Percentiles rank a stretch among this genome's conserved stretches.
These are phyloP conservation scores for Ciona savignyi DNA, from an alignment of 23 tunicate genomes.

Conservation along the genomic window DNA sequence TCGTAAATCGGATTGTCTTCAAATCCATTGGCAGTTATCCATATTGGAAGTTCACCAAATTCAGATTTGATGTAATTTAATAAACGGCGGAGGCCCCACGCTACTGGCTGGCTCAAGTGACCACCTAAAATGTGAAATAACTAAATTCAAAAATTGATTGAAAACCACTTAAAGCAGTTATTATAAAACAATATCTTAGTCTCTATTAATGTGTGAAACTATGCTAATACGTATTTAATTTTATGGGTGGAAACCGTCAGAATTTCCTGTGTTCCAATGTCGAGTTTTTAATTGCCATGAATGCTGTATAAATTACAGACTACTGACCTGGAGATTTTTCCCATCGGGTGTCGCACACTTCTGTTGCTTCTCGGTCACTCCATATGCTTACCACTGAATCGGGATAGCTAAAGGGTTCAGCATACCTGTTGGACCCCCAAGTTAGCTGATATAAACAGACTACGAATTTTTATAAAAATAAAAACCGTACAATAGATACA, in stretches of 20 bases:
- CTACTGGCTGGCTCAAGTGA: conserved; percentile 42
- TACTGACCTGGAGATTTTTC: conserved; percentile 39
- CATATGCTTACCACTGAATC: conserved; percentile 12
- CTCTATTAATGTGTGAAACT: no score
- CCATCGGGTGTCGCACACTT: conserved; percentile 38
- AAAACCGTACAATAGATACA: no score
- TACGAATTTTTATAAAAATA: no score
- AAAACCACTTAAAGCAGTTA: no score
- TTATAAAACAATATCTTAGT: no score
- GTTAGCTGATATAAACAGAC: not conserved
- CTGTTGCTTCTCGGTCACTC: conserved; percentile 17
- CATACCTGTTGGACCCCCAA: not conserved
- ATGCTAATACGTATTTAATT: no score
- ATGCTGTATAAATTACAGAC: not conserved
- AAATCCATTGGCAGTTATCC: conserved; percentile 68
- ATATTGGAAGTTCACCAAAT: conserved; percentile 24
- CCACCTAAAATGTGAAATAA: conserved; percentile 13
- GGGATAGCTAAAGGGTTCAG: conserved; percentile 2
- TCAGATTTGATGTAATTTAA: conserved; percentile 38
- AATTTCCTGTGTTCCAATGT: not conserved
- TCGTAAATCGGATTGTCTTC: conserved; percentile 34
- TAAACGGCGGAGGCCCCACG: conserved; percentile 67
- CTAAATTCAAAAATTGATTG: no score
- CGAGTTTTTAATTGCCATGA: not conserved
- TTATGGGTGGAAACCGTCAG: not conserved